Conservation (phyloP, 2,113 vertebrate genomes). For the Grantiella picta region DNA sequence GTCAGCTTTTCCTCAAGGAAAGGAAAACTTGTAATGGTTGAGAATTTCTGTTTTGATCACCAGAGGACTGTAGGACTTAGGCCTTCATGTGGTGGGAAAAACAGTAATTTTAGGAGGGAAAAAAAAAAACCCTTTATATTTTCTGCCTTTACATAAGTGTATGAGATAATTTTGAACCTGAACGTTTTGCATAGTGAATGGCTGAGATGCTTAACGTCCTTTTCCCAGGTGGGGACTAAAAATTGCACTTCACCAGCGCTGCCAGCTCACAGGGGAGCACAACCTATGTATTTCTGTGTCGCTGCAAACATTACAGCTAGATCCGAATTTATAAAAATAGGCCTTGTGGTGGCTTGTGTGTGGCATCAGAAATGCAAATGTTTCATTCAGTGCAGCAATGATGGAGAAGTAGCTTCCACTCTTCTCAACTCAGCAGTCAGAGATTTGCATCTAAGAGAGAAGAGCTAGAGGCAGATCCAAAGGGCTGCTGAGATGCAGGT, state of each 20-base stretch:
- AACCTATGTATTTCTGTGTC: neutral
- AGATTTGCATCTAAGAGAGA: neutral
- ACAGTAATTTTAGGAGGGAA: neutral
- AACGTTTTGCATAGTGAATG: neutral
- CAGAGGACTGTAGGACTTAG: neutral
- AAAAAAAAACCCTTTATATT: neutral
- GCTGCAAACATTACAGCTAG: fast-evolving
- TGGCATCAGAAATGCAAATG: neutral
- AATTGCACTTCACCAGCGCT: fast-evolving
- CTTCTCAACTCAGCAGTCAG: neutral
- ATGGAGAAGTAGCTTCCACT: neutral
- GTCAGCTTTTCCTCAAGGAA: neutral
- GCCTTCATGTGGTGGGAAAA: neutral
- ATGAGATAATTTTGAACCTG: neutral
- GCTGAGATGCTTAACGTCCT: neutral
- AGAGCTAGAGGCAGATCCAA: neutral
- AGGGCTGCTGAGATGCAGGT: neutral
- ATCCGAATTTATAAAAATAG: neutral
- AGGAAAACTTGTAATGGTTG: neutral
- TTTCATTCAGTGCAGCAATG: neutral
- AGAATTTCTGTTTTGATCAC: neutral
- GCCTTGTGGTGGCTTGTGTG: neutral
- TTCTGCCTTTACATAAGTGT: neutral
- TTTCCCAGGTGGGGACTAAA: neutral
- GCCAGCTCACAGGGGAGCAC: neutral